Evolutionary conservation across 2,888 invertebrate genomes (phyloP), one percentile per base, ranked within the genome.

Genomic region (Thecophora atra): DNA sequence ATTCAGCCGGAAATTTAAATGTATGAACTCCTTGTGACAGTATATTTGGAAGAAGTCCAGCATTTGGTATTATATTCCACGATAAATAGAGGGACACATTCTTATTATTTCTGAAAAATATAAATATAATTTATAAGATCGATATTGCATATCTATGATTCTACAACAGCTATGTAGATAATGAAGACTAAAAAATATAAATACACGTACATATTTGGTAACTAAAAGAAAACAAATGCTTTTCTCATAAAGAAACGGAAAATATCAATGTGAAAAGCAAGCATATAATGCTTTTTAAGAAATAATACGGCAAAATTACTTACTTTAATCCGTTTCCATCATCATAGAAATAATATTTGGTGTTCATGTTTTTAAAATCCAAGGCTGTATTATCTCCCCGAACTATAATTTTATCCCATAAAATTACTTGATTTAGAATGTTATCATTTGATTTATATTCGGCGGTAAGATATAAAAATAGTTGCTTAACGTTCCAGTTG

Each of bases 321-420:
- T 89, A 96, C 95, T 91, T 95, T 67, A 99, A 89, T 79, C 98
- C 98, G 87, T 96, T 96, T 74, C 99, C 99, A 89, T 99, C 99
- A 89, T 99, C 99, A 96, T 98, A 97, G 89, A 99, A 99, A 85
- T 99, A 99, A 88, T 99, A 99, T 84, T 99, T 99, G 2, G 97
- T 96, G 86, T 98, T 96, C 90, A 96, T 93, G 82, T 95, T 96
- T 84, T 95, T 95, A 83, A 96, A 95, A 84, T 97, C 95, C 74
- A 99, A 87, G 13, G 94, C 88, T n/a, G 98, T 93, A 88, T 96
- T 95, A 86, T 99, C 97, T 69, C 96, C 97, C 81, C 99, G 91
- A 71, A 94, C 88, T 71, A 99, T 95, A 76, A 99, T 99, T 88
- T 98, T 98, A 86, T 99, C 99, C 99, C 99, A 99, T 26, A 99